phyloP scores from a whole-genome alignment of 2,113 vertebrate species.

The Maccullochella peelii region DNA sequence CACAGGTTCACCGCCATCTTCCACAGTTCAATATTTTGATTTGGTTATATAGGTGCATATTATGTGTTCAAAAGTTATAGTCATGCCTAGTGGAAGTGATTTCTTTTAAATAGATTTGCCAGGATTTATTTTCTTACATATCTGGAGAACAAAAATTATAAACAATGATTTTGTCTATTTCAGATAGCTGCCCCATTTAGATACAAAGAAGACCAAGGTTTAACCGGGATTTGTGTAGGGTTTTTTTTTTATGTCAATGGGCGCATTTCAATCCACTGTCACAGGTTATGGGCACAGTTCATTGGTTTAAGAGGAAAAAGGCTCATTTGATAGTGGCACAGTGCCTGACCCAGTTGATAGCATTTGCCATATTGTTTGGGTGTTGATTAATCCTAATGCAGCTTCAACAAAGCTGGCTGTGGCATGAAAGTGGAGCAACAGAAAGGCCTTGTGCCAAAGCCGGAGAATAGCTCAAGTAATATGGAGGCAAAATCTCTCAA shows the following conservation, averaged over 20 bases:
- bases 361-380: slow-evolving; percentile 78
- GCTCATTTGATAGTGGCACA: slow-evolving; percentile 67
- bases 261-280: slow-evolving; percentile 45
- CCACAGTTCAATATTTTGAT: neutral
- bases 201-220: slow-evolving; percentile 3
- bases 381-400: slow-evolving; percentile 80
- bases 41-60: neutral
- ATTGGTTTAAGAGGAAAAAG: slow-evolving; percentile 60
- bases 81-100: neutral
- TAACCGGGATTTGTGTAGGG: neutral
- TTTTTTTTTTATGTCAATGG: neutral
- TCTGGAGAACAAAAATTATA: neutral
- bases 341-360: slow-evolving; percentile 75
- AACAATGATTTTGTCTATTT: neutral
- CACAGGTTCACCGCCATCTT: neutral
- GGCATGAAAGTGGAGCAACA: slow-evolving; percentile 66
- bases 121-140: neutral
- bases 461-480: slow-evolving; percentile 54
- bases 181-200: neutral
- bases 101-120: neutral
- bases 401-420: slow-evolving; percentile 73
- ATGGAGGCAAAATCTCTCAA: slow-evolving; percentile 58
- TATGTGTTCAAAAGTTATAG: neutral
- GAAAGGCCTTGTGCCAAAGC: slow-evolving; percentile 58
- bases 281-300: slow-evolving; percentile 49